Evolutionary conservation across 2,113 vertebrate genomes (phyloP).

Genomic region (Rhea americana): DNA sequence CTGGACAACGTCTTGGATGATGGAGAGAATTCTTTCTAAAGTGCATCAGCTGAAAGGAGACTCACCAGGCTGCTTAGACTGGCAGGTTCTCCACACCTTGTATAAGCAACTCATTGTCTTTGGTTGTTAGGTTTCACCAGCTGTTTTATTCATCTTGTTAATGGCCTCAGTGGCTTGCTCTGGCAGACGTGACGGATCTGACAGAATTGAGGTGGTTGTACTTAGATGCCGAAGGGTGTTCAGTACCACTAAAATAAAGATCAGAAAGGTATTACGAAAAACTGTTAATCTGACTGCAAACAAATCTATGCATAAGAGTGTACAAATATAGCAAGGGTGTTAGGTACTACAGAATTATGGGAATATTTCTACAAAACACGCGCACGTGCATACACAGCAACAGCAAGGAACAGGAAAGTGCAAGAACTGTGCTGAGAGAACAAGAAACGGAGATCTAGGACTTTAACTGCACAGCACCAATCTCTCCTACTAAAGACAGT

Average conservation of each 20-base stretch:
- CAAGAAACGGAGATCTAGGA: not conserved
- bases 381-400: not conserved
- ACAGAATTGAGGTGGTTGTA: constrained; percentile 89
- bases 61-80: not conserved
- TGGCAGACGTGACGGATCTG: constrained; percentile 83
- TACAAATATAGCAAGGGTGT: not conserved
- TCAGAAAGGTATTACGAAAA: not conserved
- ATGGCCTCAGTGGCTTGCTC: constrained; percentile 87
- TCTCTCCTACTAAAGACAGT: not conserved
- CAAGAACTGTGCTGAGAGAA: not conserved
- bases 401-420: not conserved
- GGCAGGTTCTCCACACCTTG: not conserved
- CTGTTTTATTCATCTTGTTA: constrained; percentile 39
- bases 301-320: accelerated
- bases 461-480: not conserved
- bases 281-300: not conserved
- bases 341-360: not conserved
- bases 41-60: constrained; percentile 34
- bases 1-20: not conserved
- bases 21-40: constrained; percentile 54
- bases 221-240: constrained; percentile 88
- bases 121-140: constrained; percentile 73
- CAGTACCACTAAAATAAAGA: constrained; percentile 83
- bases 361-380: not conserved
- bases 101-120: not conserved